phyloP scores from a whole-genome alignment of 2,888 invertebrate genomes.

The Trisateles emortualis region DNA sequence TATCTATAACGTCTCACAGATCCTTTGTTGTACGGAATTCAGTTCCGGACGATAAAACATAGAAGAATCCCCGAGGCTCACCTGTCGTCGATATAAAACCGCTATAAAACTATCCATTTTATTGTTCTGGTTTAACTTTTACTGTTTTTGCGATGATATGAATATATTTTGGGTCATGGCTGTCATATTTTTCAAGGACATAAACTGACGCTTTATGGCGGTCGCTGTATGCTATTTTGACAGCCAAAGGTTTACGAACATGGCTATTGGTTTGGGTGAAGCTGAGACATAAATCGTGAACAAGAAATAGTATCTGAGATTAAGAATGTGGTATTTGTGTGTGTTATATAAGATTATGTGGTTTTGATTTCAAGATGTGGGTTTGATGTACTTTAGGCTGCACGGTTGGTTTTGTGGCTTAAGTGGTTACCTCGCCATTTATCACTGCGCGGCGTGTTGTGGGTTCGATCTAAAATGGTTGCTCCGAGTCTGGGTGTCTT shows the following conservation, averaged over 20 bases:
- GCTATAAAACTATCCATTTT: slow-evolving; percentile 75
- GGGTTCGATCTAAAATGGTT: no score
- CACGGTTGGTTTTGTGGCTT: no score
- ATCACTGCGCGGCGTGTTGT: no score
- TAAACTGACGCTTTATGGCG: slow-evolving; percentile 38
- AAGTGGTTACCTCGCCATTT: no score
- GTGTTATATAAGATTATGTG: not conserved
- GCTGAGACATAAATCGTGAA: not conserved
- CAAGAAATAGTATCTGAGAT: not conserved
- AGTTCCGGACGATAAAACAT: slow-evolving; percentile 53
- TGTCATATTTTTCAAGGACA: slow-evolving; percentile 44
- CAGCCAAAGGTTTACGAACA: slow-evolving; percentile 10
- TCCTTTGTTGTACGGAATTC: slow-evolving; percentile 46
- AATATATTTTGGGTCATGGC: slow-evolving; percentile 53
- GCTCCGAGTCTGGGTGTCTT: no score
- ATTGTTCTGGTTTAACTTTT: slow-evolving; percentile 69
- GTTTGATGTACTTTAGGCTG: no score
- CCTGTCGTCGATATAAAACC: slow-evolving; percentile 72
- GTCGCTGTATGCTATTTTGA: slow-evolving; percentile 26
- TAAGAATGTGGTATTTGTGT: not conserved
- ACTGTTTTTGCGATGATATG: slow-evolving; percentile 61
- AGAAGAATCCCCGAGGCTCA: slow-evolving; percentile 57
- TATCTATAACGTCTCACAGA: slow-evolving; percentile 23
- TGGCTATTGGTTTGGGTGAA: not conserved
- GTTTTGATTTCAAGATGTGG: no score